These are phyloP conservation scores for Thunnus thynnus DNA, from an alignment of 2,113 vertebrate genomes.

Conservation along the genomic window DNA sequence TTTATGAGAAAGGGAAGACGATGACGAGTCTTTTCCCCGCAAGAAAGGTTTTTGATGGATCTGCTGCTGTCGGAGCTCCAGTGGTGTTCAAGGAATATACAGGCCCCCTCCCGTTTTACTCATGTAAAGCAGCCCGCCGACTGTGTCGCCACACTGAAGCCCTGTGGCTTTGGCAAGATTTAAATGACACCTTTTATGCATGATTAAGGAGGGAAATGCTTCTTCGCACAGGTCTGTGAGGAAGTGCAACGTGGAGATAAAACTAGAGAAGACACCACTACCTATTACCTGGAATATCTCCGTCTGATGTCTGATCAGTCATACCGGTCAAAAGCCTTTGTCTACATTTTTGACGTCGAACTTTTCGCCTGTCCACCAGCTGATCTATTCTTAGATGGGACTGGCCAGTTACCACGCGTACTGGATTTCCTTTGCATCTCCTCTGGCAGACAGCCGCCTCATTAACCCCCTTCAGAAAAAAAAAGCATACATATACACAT, in stretches of 20 bases:
- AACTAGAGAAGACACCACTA: not conserved
- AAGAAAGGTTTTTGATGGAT: conserved; percentile 62
- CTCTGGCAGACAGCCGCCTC: not conserved
- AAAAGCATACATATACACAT: not conserved
- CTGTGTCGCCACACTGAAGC: conserved; percentile 29
- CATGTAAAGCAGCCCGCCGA: conserved; percentile 54
- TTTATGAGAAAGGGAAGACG: conserved; percentile 46
- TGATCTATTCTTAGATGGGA: conserved; percentile 58
- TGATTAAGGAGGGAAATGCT: conserved; percentile 44
- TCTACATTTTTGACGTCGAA: conserved; percentile 31
- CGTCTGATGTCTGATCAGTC: not conserved
- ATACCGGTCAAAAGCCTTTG: conserved; percentile 7
- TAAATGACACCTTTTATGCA: conserved; percentile 50
- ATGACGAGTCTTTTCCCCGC: conserved; percentile 21
- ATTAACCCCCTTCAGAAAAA: conserved; percentile 20
- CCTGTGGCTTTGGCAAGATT: conserved; percentile 45
- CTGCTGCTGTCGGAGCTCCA: conserved; percentile 47
- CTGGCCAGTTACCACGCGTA: conserved; percentile 40
- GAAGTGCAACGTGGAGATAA: not conserved
- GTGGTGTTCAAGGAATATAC: conserved; percentile 47
- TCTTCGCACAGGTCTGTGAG: not conserved
- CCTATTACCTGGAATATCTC: conserved; percentile 2
- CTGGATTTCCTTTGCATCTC: conserved; percentile 60
- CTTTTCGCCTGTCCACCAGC: conserved; percentile 17
- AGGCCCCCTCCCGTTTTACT: conserved; percentile 38